Evolutionary conservation across 2,888 invertebrate species (phyloP).

Genomic region (Mamestra brassicae): DNA sequence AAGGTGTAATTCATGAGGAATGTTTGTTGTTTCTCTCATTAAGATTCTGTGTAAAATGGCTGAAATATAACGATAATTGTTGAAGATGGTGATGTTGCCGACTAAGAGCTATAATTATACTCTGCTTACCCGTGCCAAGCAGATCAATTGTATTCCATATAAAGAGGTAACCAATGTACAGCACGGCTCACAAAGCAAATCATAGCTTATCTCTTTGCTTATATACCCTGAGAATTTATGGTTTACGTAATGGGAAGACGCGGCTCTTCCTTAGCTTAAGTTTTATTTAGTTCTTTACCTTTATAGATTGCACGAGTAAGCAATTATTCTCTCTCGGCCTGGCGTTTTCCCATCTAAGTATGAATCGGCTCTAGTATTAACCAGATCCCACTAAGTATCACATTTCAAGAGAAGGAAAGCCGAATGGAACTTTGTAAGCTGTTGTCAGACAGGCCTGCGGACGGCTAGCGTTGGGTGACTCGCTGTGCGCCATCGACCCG

Average conservation of each 20-base stretch:
- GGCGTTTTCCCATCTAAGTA: neutral
- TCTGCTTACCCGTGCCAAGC: too few species aligned
- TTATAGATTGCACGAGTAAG: slow-evolving; percentile 33
- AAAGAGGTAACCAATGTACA: neutral
- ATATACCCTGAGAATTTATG: slow-evolving; percentile 14
- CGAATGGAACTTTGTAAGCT: neutral
- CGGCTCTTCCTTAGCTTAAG: slow-evolving; percentile 5
- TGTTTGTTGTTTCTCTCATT: too few species aligned
- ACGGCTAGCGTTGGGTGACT: too few species aligned
- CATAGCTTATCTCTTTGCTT: neutral
- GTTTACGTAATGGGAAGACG: slow-evolving; percentile 21
- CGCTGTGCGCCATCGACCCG: too few species aligned
- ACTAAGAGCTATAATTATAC: neutral
- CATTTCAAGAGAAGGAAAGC: neutral
- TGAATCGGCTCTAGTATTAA: neutral
- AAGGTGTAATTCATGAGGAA: too few species aligned
- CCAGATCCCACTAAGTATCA: neutral
- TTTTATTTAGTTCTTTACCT: slow-evolving; percentile 31
- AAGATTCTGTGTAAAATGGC: too few species aligned
- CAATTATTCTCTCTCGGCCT: slow-evolving; percentile 27
- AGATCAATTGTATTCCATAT: neutral
- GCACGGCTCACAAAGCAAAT: slow-evolving; percentile 11
- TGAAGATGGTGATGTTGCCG: neutral
- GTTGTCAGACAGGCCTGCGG: too few species aligned
- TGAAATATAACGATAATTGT: too few species aligned